A percentile compares a stretch with the other conserved stretches of the same genome.
phyloP scores from a whole-genome alignment of 2,888 invertebrate species.

The Drosophila pseudotakahashii region DNA sequence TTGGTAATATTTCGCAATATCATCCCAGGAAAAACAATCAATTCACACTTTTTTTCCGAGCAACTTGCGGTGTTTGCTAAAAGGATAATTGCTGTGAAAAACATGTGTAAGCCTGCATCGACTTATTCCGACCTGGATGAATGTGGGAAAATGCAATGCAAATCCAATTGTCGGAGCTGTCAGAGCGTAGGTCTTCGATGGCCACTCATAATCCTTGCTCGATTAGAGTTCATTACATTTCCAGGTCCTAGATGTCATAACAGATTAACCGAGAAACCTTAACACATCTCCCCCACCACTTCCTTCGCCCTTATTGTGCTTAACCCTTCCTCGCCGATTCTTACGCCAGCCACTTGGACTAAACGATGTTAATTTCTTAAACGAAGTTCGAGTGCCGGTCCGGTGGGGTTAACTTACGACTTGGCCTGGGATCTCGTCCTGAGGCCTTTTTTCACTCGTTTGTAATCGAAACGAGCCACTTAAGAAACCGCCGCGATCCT shows the following conservation, averaged over 20 bases:
- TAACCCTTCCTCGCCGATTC: constrained; percentile 11
- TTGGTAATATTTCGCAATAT: constrained; percentile 55
- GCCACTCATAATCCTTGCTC: constrained; percentile 73
- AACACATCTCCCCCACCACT: constrained; percentile 39
- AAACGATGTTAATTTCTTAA: constrained; percentile 77
- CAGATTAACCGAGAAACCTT: constrained; percentile 71
- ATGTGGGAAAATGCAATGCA: constrained; percentile 68
- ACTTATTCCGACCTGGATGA: constrained; percentile 40
- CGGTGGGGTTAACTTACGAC: constrained; percentile 48
- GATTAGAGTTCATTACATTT: constrained; percentile 71
- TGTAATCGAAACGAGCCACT: constrained; percentile 82
- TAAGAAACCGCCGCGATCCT: constrained; percentile 62
- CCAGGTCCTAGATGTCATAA: constrained; percentile 76
- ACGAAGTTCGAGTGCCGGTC: constrained; percentile 49
- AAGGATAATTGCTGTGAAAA: constrained; percentile 53
- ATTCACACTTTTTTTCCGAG: constrained; percentile 48
- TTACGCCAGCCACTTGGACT: constrained; percentile 67
- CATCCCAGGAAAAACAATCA: constrained; percentile 53
- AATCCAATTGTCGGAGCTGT: constrained; percentile 74
- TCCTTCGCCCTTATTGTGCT: constrained; percentile 11
- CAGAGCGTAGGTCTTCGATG: constrained; percentile 78
- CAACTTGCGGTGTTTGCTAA: constrained; percentile 49
- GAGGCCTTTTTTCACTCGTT: constrained; percentile 51
- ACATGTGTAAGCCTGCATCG: constrained; percentile 73
- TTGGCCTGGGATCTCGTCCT: constrained; percentile 60